phyloP scores from a whole-genome alignment of 2,113 vertebrate genomes.

The Arothron firmamentum region DNA sequence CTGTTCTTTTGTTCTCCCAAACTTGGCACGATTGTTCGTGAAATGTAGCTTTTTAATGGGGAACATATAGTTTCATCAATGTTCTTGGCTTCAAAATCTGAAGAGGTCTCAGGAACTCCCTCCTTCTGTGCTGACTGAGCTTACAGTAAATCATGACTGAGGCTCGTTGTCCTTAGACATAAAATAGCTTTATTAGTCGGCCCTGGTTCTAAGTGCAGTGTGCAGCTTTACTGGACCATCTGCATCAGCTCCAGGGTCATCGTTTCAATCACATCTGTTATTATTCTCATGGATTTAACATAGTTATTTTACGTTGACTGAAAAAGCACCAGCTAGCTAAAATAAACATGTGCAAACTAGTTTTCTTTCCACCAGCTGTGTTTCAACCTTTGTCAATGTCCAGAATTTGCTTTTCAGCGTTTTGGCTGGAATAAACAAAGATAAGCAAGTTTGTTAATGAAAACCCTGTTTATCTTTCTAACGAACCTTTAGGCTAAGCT shows the following conservation, averaged over 20 bases:
- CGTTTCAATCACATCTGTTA: too few species aligned
- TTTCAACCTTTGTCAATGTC: neutral
- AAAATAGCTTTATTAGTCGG: conserved; percentile 52
- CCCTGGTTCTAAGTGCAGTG: conserved; percentile 48
- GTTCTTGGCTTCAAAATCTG: conserved; percentile 18
- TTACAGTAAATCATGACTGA: conserved; percentile 33
- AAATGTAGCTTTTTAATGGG: conserved; percentile 20
- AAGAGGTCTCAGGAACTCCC: conserved; percentile 34
- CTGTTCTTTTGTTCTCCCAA: conserved; percentile 11
- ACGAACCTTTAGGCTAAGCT: neutral
- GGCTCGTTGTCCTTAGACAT: conserved; percentile 1
- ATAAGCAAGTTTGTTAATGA: too few species aligned
- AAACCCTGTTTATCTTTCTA: neutral
- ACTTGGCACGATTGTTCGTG: conserved; percentile 22
- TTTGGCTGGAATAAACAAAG: too few species aligned
- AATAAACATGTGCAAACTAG: neutral
- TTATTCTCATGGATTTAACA: too few species aligned
- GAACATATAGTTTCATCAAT: conserved; percentile 13
- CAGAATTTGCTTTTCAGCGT: neutral
- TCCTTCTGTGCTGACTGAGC: conserved; percentile 23
- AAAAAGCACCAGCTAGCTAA: too few species aligned
- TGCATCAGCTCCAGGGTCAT: too few species aligned
- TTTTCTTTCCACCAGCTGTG: neutral
- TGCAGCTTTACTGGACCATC: conserved; percentile 21
- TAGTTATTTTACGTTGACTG: too few species aligned